phyloP scores from a whole-genome alignment of 2,888 invertebrate species.

The Drosophila koepferae region DNA sequence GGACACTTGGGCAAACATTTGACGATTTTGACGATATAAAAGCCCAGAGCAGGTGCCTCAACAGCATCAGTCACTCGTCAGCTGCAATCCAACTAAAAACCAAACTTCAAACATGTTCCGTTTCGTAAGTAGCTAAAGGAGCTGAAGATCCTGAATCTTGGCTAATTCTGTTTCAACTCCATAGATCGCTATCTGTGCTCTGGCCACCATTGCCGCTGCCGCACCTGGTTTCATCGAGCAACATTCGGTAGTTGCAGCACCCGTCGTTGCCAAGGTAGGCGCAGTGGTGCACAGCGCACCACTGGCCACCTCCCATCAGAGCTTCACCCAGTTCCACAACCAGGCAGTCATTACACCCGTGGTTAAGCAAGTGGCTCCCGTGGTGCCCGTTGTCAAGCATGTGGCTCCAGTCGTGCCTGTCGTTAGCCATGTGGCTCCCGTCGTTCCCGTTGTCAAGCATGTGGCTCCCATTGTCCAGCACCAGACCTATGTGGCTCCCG shows the following conservation, averaged over 20 bases:
- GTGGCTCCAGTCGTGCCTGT: slow-evolving; percentile 50
- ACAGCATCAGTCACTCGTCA: slow-evolving; percentile 66
- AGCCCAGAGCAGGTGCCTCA: slow-evolving; percentile 12
- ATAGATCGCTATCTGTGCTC: slow-evolving; percentile 75
- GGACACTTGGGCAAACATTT: slow-evolving; percentile 52
- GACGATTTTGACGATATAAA: slow-evolving; percentile 54
- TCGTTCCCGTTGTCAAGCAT: slow-evolving; percentile 39
- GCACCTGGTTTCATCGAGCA: slow-evolving; percentile 78
- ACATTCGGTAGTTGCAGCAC: slow-evolving; percentile 79
- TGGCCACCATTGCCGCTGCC: slow-evolving; percentile 81
- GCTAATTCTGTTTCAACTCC: not conserved
- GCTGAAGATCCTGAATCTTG: not conserved
- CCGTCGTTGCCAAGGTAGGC: slow-evolving; percentile 81
- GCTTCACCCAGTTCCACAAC: slow-evolving; percentile 86
- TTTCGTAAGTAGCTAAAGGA: slow-evolving; percentile 76
- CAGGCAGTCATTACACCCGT: slow-evolving; percentile 84
- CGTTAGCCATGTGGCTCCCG: slow-evolving; percentile 43
- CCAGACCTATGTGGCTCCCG: slow-evolving; percentile 52
- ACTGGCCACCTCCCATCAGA: slow-evolving; percentile 86
- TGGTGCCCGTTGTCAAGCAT: slow-evolving; percentile 66
- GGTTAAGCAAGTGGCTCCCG: slow-evolving; percentile 50
- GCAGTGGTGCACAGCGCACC: slow-evolving; percentile 83
- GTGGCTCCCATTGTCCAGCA: slow-evolving; percentile 45
- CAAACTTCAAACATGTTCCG: slow-evolving; percentile 82
- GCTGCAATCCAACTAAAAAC: slow-evolving; percentile 36